A percentile compares a stretch with the other conserved stretches of the same genome.
These are phyloP conservation scores for Campylomormyrus numenius DNA, from an alignment of 2,113 vertebrate species.

Conservation along the genomic window DNA sequence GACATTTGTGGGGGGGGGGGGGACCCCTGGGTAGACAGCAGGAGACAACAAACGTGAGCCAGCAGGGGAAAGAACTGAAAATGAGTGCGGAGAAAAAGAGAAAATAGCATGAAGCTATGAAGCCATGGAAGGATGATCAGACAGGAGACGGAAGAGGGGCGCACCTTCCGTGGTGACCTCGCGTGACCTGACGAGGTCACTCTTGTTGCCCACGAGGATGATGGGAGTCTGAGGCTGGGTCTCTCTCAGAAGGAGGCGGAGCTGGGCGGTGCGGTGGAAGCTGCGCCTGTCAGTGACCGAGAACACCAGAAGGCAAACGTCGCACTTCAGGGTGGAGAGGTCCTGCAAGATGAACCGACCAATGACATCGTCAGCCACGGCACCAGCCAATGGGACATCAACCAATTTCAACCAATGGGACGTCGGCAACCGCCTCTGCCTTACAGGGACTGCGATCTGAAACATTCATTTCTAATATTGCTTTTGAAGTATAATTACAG, in stretches of 20 bases:
- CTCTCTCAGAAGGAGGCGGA: slow-evolving; percentile 70
- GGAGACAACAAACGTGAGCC: background rate
- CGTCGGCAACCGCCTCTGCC: background rate
- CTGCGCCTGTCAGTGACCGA: slow-evolving; percentile 78
- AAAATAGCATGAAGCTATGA: background rate
- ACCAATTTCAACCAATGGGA: background rate
- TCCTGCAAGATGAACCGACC: slow-evolving; percentile 49
- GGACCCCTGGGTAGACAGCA: background rate
- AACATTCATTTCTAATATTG: background rate
- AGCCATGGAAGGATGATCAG: background rate
- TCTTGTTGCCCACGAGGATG: slow-evolving; percentile 84
- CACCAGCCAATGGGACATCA: background rate
- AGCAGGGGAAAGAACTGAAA: background rate
- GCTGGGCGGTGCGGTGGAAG: slow-evolving; percentile 75
- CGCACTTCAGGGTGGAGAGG: slow-evolving; percentile 70
- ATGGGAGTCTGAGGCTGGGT: slow-evolving; percentile 77
- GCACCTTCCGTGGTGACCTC: slow-evolving; percentile 74
- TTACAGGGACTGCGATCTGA: background rate
- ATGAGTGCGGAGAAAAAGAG: background rate
- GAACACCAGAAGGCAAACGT: slow-evolving; percentile 80
- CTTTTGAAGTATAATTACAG: background rate
- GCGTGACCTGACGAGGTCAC: slow-evolving; percentile 74
- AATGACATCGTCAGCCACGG: background rate
- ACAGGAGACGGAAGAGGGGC: background rate
- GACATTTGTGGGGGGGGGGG: background rate